Percentiles rank a stretch among this genome's conserved stretches.
Conservation (phyloP, 2,113 vertebrate species). For the Ameiurus melas region DNA sequence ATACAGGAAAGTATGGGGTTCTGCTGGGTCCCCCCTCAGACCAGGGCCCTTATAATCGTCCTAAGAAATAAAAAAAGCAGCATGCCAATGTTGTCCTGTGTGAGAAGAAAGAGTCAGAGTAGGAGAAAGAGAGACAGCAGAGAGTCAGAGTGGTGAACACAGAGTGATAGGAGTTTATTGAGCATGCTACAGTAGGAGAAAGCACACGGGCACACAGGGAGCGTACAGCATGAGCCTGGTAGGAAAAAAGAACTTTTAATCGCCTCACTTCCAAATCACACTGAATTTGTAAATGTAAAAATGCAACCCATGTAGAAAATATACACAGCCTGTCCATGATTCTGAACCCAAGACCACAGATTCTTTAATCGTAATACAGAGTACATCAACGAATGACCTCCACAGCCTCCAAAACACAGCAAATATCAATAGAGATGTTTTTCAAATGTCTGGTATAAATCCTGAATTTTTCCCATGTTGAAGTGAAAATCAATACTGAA, state of each 20-base stretch:
- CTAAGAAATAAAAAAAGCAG: not conserved
- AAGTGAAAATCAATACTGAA: conserved; percentile 77
- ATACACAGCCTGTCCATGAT: conserved; percentile 77
- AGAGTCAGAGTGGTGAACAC: conserved; percentile 88
- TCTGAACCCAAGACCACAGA: conserved; percentile 75
- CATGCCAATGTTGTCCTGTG: conserved; percentile 70
- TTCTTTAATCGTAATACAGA: conserved; percentile 74
- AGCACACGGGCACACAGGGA: conserved; percentile 75
- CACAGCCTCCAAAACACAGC: conserved; percentile 62
- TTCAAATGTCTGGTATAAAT: conserved; percentile 15
- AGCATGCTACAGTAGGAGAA: conserved; percentile 91
- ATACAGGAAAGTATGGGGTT: too few species aligned
- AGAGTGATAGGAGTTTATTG: conserved; percentile 93
- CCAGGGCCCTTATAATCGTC: too few species aligned
- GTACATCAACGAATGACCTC: not conserved
- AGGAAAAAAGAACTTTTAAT: conserved; percentile 93
- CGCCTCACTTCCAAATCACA: conserved; percentile 88
- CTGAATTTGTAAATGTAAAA: conserved; percentile 89
- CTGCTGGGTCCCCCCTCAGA: too few species aligned
- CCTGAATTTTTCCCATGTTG: conserved; percentile 65
- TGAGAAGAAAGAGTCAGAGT: conserved; percentile 77
- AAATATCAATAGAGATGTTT: conserved; percentile 64
- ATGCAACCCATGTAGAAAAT: conserved; percentile 88
- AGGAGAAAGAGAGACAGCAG: conserved; percentile 78
- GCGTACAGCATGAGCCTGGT: conserved; percentile 72